phyloP scores from a whole-genome alignment of 1,140 invertebrate genomes.

The Orussus abietinus region DNA sequence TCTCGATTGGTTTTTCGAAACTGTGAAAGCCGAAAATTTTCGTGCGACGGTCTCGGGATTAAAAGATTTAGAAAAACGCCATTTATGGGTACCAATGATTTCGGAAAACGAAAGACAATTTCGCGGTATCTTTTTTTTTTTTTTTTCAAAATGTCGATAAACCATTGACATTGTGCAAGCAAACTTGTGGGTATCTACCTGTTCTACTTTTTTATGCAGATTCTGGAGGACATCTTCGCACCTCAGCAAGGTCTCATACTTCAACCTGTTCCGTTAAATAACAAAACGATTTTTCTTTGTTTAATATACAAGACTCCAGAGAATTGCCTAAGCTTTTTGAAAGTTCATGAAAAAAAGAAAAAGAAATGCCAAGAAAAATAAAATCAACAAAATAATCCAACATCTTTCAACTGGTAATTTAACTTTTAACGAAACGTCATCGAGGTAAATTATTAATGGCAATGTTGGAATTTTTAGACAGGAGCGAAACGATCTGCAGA shows the following conservation, averaged over 20 bases:
- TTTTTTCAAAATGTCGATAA: too few species aligned
- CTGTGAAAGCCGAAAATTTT: not conserved
- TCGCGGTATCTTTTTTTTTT: too few species aligned
- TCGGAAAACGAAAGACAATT: too few species aligned
- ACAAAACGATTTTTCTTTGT: constrained; percentile 1
- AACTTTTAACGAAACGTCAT: constrained; percentile 6
- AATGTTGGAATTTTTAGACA: not conserved
- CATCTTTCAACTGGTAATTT: not conserved
- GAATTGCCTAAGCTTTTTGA: too few species aligned
- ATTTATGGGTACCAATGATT: too few species aligned
- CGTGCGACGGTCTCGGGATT: not conserved
- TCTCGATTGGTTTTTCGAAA: too few species aligned
- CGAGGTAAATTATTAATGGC: not conserved
- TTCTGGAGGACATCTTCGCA: constrained; percentile 64
- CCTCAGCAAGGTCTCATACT: constrained; percentile 61
- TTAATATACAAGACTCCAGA: constrained; percentile 16
- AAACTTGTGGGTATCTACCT: constrained; percentile 43
- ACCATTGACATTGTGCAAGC: not conserved
- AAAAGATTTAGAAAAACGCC: constrained; percentile 5
- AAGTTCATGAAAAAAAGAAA: constrained; percentile 3
- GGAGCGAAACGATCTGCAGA: too few species aligned
- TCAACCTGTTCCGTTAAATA: constrained; percentile 52
- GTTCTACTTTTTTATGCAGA: constrained; percentile 60
- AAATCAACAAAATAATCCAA: constrained; percentile 1
- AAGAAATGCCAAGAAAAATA: constrained; percentile 8